These are phyloP conservation scores for Dolichotis patagonum DNA, from an alignment of 2,113 vertebrate genomes.

Conservation along the genomic window DNA sequence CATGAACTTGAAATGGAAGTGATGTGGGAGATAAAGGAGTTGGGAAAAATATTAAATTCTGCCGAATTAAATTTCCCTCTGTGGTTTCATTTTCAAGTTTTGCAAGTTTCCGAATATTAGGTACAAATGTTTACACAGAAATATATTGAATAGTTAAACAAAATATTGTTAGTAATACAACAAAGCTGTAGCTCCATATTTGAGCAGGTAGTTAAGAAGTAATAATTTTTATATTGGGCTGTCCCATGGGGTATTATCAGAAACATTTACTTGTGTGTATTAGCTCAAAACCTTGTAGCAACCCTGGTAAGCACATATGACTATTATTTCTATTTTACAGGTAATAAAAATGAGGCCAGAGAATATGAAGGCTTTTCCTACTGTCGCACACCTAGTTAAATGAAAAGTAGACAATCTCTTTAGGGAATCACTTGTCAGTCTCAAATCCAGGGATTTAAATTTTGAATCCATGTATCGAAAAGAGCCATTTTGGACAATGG, in stretches of 20 bases:
- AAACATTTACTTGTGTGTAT: neutral
- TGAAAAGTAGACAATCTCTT: neutral
- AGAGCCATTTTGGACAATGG: neutral
- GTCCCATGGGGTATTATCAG: neutral
- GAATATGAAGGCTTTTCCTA: neutral
- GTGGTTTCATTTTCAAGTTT: neutral
- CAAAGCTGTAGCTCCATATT: neutral
- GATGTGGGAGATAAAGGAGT: neutral
- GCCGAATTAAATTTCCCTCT: neutral
- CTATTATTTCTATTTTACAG: neutral
- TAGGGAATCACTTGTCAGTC: neutral
- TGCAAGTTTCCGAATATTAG: neutral
- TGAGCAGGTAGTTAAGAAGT: neutral
- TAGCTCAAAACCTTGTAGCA: neutral
- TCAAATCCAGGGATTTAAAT: neutral
- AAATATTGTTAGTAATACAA: neutral
- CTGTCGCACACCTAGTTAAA: neutral
- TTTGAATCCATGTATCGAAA: neutral
- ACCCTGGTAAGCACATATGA: neutral
- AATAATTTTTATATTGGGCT: neutral
- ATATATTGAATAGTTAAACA: neutral
- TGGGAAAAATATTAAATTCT: neutral
- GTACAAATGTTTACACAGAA: neutral
- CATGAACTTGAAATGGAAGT: conserved; percentile 30
- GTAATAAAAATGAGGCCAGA: neutral